A percentile compares a stretch with the other conserved stretches of the same genome.
Evolutionary conservation across 1,140 invertebrate species (phyloP).

Genomic region (Penaeus indicus): DNA sequence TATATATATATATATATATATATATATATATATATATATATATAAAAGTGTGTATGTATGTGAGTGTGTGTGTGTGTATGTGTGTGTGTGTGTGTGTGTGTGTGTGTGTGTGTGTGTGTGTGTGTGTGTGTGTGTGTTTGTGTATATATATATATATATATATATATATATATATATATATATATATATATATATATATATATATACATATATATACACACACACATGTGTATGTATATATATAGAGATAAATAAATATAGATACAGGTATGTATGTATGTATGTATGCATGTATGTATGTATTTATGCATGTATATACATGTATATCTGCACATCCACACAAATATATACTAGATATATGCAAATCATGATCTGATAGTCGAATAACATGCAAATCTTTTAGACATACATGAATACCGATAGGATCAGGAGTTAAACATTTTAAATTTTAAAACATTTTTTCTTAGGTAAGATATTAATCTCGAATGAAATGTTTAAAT

Average conservation of each 20-base stretch:
- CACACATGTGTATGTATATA: background rate
- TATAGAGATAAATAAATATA: background rate
- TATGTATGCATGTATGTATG: background rate
- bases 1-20: background rate
- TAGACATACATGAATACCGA: too few relatives aligned
- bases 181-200: background rate
- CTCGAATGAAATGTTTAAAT: too few relatives aligned
- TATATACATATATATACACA: background rate
- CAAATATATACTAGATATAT: background rate
- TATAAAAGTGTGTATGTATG: conserved; percentile 1
- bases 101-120: background rate
- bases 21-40: background rate
- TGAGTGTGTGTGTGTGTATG: background rate
- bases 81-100: background rate
- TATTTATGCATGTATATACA: background rate
- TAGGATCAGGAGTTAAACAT: too few relatives aligned
- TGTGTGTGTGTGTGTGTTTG: background rate
- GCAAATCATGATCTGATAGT: background rate
- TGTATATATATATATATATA: conserved; percentile 26
- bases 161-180: conserved; percentile 8
- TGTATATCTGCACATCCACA: background rate
- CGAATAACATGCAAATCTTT: too few relatives aligned
- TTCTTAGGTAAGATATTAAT: too few relatives aligned
- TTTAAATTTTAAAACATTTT: too few relatives aligned
- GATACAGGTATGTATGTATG: background rate